Percentiles rank a stretch among this genome's conserved stretches.
These are phyloP conservation scores for Orussus abietinus DNA, from an alignment of 1,140 invertebrate species.

Conservation along the genomic window DNA sequence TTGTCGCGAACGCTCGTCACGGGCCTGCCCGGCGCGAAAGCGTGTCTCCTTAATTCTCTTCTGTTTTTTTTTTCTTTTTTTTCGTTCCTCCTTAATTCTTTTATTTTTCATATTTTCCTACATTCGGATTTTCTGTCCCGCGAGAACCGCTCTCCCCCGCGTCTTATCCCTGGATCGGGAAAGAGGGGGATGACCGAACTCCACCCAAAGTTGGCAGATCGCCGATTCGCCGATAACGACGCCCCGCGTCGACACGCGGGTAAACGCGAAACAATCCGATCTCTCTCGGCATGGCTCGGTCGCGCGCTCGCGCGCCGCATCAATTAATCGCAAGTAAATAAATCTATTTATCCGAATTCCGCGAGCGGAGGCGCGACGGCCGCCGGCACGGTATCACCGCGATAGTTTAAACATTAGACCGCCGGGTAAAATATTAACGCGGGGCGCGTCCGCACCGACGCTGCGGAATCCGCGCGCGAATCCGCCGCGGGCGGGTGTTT, in stretches of 20 bases:
- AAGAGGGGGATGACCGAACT: no score
- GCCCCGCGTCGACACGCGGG: conserved; percentile 44
- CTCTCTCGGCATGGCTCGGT: conserved; percentile 24
- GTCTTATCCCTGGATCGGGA: no score
- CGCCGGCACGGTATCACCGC: conserved; percentile 25
- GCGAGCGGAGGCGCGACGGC: conserved; percentile 20
- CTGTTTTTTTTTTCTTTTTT: no score
- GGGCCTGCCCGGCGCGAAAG: no score
- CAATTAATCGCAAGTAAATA: conserved; percentile 50
- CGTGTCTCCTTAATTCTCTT: no score
- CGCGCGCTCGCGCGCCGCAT: conserved; percentile 33
- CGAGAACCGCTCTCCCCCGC: no score
- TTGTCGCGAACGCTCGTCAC: no score
- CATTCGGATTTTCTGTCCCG: no score
- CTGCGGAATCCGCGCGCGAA: conserved; percentile 2
- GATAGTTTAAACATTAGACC: conserved; percentile 43
- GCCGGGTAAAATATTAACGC: conserved; percentile 43
- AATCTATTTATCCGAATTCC: conserved; percentile 46
- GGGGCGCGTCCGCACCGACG: conserved; percentile 27
- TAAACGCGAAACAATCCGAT: conserved; percentile 46
- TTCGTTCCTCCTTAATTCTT: no score
- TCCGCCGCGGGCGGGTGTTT: conserved; percentile 25
- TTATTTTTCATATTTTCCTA: no score
- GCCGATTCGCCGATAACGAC: conserved; percentile 51
- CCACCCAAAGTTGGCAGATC: no score